A percentile compares a stretch with the other conserved stretches of the same genome.
phyloP scores from a whole-genome alignment of 2,888 invertebrate genomes.

The Hermaeophaga mercurialis region DNA sequence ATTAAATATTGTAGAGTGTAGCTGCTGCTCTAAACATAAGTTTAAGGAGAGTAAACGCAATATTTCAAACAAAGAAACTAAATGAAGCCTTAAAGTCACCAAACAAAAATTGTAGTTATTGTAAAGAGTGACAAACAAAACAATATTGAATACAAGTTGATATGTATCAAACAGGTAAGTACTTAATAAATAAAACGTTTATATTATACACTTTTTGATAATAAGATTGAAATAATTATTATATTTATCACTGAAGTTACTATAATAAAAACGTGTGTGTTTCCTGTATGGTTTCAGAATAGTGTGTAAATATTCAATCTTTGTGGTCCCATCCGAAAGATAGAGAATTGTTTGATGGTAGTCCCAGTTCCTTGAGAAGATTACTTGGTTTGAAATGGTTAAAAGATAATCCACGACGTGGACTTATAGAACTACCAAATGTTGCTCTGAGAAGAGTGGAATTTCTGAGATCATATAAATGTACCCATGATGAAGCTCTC shows the following conservation, averaged over 20 bases:
- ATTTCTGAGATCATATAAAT: too few species aligned
- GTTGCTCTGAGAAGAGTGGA: too few species aligned
- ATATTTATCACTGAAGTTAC: not conserved
- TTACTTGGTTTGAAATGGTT: conserved; percentile 4
- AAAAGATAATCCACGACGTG: conserved; percentile 3
- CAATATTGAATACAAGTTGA: conserved; percentile 5
- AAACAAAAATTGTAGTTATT: conserved; percentile 4
- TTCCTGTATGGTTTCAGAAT: not conserved
- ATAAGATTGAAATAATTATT: too few species aligned
- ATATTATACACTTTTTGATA: too few species aligned
- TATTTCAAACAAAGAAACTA: conserved; percentile 5
- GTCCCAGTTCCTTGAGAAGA: conserved; percentile 5
- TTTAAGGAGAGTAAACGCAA: not conserved
- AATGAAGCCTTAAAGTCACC: conserved; percentile 3
- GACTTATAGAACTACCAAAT: not conserved
- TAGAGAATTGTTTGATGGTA: conserved; percentile 4
- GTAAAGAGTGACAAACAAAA: conserved; percentile 9
- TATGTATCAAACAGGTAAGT: not conserved
- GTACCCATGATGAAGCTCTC: too few species aligned
- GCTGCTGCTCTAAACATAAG: conserved; percentile 17
- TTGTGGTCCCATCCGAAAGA: conserved; percentile 4
- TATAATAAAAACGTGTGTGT: not conserved
- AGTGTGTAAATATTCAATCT: not conserved
- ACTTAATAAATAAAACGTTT: not conserved
- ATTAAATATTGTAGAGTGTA: conserved; percentile 22